Evolutionary conservation across 2,888 invertebrate genomes (phyloP).

Genomic region (Hydropsyche betteni): DNA sequence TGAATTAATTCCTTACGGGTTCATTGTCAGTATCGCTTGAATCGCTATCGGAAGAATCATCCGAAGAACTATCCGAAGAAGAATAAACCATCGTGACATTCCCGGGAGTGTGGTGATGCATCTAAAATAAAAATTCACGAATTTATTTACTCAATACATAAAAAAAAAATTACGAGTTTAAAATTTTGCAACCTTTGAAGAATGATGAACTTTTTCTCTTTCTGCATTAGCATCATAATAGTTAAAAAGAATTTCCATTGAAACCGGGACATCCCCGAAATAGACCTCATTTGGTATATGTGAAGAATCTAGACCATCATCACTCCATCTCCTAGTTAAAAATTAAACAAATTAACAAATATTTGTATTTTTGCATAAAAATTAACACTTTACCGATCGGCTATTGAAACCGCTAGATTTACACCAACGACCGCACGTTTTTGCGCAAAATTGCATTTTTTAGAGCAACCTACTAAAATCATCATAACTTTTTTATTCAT

Average conservation of each 20-base stretch:
- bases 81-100: conserved; percentile 65
- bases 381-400: no score
- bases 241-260: conserved; percentile 63
- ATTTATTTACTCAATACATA: neutral
- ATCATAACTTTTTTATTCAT: no score
- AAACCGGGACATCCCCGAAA: conserved; percentile 66
- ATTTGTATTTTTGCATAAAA: neutral
- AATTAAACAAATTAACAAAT: neutral
- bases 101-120: conserved; percentile 49
- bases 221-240: conserved; percentile 66
- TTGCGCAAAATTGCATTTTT: no score
- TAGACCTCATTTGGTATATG: conserved; percentile 67
- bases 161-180: neutral
- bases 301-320: conserved; percentile 65
- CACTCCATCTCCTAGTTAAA: conserved; percentile 63
- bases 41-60: conserved; percentile 62
- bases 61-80: conserved; percentile 58
- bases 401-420: no score
- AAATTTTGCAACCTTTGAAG: conserved; percentile 36
- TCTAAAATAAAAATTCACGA: conserved; percentile 52
- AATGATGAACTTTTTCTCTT: conserved; percentile 52
- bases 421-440: no score
- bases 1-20: neutral
- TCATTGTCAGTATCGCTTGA: conserved; percentile 57
- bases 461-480: no score